Conservation (phyloP, 2,888 invertebrate genomes). For the Orchestes rusci region DNA sequence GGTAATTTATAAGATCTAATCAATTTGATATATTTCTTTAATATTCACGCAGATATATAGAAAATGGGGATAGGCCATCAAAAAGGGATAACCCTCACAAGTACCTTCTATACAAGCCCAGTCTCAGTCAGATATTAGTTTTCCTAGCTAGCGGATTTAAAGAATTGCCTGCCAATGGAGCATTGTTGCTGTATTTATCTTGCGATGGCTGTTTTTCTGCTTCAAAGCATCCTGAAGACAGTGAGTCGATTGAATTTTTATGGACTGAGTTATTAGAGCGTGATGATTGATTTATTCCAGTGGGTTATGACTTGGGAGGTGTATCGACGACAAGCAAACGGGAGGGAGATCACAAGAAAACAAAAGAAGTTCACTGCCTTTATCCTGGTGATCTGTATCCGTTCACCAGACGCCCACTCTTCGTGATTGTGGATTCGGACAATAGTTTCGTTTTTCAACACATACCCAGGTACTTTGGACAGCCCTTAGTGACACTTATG, state of each 20-base stretch:
- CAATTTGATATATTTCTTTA: background rate
- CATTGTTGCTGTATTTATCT: slow-evolving; percentile 85
- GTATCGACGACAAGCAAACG: slow-evolving; percentile 81
- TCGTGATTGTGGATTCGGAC: slow-evolving; percentile 91
- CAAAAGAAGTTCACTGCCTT: slow-evolving; percentile 69
- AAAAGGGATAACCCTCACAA: slow-evolving; percentile 92
- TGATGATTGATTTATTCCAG: slow-evolving; percentile 42
- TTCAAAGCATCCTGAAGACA: slow-evolving; percentile 81
- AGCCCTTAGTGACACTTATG: slow-evolving; percentile 87
- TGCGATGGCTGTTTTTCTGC: slow-evolving; percentile 83
- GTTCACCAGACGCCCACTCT: slow-evolving; percentile 86
- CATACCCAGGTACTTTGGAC: slow-evolving; percentile 84
- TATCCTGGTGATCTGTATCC: slow-evolving; percentile 92
- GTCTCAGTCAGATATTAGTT: slow-evolving; percentile 86
- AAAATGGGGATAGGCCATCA: slow-evolving; percentile 60
- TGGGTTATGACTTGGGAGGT: slow-evolving; percentile 88
- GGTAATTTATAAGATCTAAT: slow-evolving; percentile 28
- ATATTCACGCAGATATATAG: slow-evolving; percentile 43
- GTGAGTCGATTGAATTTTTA: slow-evolving; percentile 51
- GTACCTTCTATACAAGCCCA: slow-evolving; percentile 91
- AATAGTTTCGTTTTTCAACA: slow-evolving; percentile 90
- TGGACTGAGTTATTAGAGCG: background rate
- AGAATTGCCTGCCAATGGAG: slow-evolving; percentile 87
- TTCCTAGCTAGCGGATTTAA: slow-evolving; percentile 89
- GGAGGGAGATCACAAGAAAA: slow-evolving; percentile 54